Evolutionary conservation across 2,113 vertebrate species (phyloP).

Genomic region (Peromyscus leucopus): DNA sequence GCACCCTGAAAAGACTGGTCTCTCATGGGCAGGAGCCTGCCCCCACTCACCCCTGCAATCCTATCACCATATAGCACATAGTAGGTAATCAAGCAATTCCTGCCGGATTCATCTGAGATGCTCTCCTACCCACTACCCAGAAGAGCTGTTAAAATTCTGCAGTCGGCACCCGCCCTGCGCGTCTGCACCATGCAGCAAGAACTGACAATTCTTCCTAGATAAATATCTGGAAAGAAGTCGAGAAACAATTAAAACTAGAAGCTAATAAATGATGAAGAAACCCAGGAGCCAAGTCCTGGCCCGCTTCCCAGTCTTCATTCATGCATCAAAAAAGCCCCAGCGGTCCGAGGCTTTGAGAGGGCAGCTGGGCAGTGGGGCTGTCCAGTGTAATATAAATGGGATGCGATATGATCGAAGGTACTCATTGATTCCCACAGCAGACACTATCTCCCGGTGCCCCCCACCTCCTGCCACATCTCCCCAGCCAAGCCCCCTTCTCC

Average conservation of each 20-base stretch:
- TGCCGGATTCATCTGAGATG: not conserved
- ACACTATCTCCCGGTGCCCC: constrained; percentile 82
- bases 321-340: constrained; percentile 88
- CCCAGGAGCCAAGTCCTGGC: constrained; percentile 87
- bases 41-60: not conserved
- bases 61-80: not conserved
- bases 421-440: constrained; percentile 86
- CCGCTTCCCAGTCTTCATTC: constrained; percentile 89
- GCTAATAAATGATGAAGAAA: constrained; percentile 91
- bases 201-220: constrained; percentile 84
- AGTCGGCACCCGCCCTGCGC: constrained; percentile 69
- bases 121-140: not conserved
- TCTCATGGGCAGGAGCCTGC: not conserved
- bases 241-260: constrained; percentile 91
- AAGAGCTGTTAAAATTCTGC: constrained; percentile 13
- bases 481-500: constrained; percentile 79
- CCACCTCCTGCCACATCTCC: constrained; percentile 59
- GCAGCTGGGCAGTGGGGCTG: constrained; percentile 90
- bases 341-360: constrained; percentile 85
- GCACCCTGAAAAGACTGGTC: not conserved
- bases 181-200: constrained; percentile 74
- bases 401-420: constrained; percentile 89
- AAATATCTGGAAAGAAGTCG: constrained; percentile 88
- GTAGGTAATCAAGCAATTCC: constrained; percentile 19
- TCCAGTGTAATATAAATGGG: constrained; percentile 88